These are phyloP conservation scores for Chiroxiphia lanceolata DNA, from an alignment of 2,797 vertebrate genomes.

Conservation along the genomic window DNA sequence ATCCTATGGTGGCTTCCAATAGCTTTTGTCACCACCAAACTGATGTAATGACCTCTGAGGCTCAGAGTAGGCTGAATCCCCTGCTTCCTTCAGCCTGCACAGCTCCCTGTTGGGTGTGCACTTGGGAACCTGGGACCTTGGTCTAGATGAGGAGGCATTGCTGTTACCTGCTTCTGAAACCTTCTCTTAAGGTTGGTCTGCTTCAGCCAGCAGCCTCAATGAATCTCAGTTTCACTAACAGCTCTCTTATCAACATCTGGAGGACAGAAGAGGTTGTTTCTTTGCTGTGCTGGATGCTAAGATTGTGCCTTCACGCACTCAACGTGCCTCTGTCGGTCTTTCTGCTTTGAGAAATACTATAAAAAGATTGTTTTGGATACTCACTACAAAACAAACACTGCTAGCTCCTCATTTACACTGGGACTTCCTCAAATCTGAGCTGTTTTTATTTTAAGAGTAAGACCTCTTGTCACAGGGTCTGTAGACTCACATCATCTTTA, in stretches of 20 bases:
- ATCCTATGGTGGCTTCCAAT: background rate
- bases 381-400: background rate
- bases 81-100: background rate
- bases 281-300: background rate
- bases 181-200: background rate
- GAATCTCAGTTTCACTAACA: background rate
- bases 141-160: background rate
- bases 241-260: background rate
- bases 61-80: background rate
- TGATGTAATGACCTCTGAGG: background rate
- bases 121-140: background rate
- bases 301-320: rapidly evolving
- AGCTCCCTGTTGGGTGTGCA: background rate
- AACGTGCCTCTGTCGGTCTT: background rate
- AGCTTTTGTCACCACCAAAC: background rate
- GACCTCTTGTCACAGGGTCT: background rate
- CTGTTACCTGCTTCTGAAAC: background rate
- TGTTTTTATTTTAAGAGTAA: background rate
- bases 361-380: background rate
- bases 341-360: background rate
- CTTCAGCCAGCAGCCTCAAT: background rate
- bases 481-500: background rate
- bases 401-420: background rate
- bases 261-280: background rate
- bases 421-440: constrained; percentile 5